Base-by-base conservation (phyloP, 2,888 invertebrate genomes). In the Pardosa pseudoannulata region DNA sequence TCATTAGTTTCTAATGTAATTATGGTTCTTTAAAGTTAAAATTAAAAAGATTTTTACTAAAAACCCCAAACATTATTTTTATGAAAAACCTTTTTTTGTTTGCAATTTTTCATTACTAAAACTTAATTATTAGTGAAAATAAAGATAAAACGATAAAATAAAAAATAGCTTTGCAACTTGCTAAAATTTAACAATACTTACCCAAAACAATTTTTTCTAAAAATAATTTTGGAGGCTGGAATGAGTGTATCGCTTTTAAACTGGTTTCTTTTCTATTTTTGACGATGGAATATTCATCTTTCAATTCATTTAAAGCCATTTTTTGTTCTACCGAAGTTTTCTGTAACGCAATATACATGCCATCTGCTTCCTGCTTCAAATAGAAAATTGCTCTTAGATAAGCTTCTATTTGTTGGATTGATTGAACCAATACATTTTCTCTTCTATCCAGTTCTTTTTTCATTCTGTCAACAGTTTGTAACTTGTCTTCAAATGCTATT, bases 341-440 rank as follows among this genome's bases (percentile, higher is more conserved):
- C 0, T 39, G 23, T 11, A 81, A n/a, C 16, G 28, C 29, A 28
- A 29, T 28, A 6, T 19, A 46, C 72, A 72, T 65, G 6, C 50
- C 65, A 5, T 83, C 76, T 0, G 76, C 76, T 29, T 72, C 76
- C 0, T 71, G 31, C 36, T 76, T 76, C n/a, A 83, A 29, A 27
- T 64, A 76, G 32, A 41, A 56, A 11, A 83, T 65, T 16, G 75
- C 50, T 50, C 71, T 39, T 16, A 76, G 31, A 32, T 76, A 83
- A 0, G 7, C 29, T 23, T 76, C 82, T 1, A 83, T 67, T 16
- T 71, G 71, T 19, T 67, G 65, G 19, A 76, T 28, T 5, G 82
- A 83, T 11, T 50, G n/a, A 6, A 83, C 11, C 0, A 83, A 19
- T 0, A 70, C 9, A 0, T 13, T 2, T 76, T 72, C 82, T 2